A percentile compares a stretch with the other conserved stretches of the same genome.
These are phyloP conservation scores for western clawed frog (Xenopus tropicalis) DNA, from an alignment of 2,113 vertebrate genomes.

Conservation along the genomic window UCB_Xtro_10.0 CM004445.2:26707001-26707500, in stretches of 20 bases:
- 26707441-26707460: not conserved
- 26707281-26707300: not conserved
- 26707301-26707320: constrained; percentile 4
- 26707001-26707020: too few species aligned
- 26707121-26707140: too few species aligned
- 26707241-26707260: constrained; percentile 15
- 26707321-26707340: not conserved
- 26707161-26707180: too few species aligned
- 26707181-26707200: not conserved
- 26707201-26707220: constrained; percentile 6
- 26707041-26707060: too few species aligned
- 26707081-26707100: too few species aligned
- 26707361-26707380: not conserved
- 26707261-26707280: constrained; percentile 17
- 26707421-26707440: not conserved
- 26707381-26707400: not conserved
- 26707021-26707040: too few species aligned
- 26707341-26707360: not conserved
- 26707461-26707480: too few species aligned
- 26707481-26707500: too few species aligned
- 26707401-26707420: not conserved
- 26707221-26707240: constrained; percentile 22
- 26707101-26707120: too few species aligned
- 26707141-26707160: too few species aligned
- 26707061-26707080: too few species aligned